A percentile compares a stretch with the other conserved stretches of the same genome.
Evolutionary conservation across 2,888 invertebrate species (phyloP).

Genomic region (Lasioglossum calceatum): DNA sequence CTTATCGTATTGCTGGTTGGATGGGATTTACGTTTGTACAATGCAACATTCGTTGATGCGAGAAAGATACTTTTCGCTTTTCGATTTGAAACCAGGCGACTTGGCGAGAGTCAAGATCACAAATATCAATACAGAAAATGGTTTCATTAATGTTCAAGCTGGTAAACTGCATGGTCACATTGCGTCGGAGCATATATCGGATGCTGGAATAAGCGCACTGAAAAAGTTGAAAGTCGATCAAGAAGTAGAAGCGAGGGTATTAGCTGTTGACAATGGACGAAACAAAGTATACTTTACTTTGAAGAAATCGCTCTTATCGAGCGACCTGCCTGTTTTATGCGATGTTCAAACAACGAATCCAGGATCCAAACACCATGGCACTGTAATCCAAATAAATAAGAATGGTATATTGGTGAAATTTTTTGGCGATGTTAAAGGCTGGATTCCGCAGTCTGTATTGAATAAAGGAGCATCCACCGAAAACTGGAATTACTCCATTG

Average conservation of each 20-base stretch:
- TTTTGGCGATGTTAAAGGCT: constrained; percentile 86
- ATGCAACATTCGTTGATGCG: constrained; percentile 87
- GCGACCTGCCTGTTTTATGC: constrained; percentile 85
- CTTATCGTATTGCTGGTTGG: constrained; percentile 88
- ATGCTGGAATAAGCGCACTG: constrained; percentile 74
- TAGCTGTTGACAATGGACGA: constrained; percentile 84
- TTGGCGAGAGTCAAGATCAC: constrained; percentile 73
- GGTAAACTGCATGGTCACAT: constrained; percentile 75
- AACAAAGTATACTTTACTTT: constrained; percentile 87
- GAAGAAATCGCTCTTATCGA: constrained; percentile 88
- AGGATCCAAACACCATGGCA: constrained; percentile 86
- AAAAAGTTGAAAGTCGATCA: constrained; percentile 87
- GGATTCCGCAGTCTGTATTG: constrained; percentile 83
- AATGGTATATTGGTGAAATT: constrained; percentile 86
- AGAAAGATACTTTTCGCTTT: constrained; percentile 86
- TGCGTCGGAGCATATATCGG: constrained; percentile 73
- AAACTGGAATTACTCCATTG: constrained; percentile 86
- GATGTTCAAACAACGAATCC: constrained; percentile 85
- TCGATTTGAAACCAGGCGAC: constrained; percentile 75
- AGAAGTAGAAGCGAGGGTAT: constrained; percentile 87
- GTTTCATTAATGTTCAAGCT: constrained; percentile 73
- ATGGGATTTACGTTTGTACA: constrained; percentile 89
- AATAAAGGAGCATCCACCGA: constrained; percentile 79
- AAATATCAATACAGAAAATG: constrained; percentile 67
- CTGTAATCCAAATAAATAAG: constrained; percentile 85